Conservation (phyloP, 2,113 vertebrate genomes). For the Poeciliopsis prolifica region DNA sequence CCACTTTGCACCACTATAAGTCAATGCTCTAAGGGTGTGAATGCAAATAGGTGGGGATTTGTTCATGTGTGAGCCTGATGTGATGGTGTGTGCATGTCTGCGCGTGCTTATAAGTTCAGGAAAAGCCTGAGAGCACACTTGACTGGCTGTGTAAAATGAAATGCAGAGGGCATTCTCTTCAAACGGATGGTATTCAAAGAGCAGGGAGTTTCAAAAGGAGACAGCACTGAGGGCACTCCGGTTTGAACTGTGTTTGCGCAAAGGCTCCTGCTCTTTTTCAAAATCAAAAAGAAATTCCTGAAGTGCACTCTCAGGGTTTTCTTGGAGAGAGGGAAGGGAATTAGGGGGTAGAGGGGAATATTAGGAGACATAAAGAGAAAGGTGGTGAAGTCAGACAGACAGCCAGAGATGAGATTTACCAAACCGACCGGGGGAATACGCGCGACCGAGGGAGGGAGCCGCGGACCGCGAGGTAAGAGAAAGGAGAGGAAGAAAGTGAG, state of each 20-base stretch:
- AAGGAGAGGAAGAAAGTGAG: constrained; percentile 22
- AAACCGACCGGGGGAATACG: constrained; percentile 12
- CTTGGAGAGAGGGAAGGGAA: constrained; percentile 28
- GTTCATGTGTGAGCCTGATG: neutral
- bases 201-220: constrained; percentile 72
- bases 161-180: constrained; percentile 75
- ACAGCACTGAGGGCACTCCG: constrained; percentile 72
- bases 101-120: constrained; percentile 25
- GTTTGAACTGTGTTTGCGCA: constrained; percentile 77
- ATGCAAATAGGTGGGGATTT: neutral
- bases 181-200: constrained; percentile 75
- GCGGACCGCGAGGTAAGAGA: constrained; percentile 32
- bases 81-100: constrained; percentile 4
- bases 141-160: constrained; percentile 61
- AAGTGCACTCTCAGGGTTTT: constrained; percentile 58
- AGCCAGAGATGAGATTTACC: constrained; percentile 27
- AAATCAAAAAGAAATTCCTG: constrained; percentile 63
- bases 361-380: constrained; percentile 46
- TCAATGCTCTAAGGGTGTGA: constrained; percentile 2
- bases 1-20: constrained; percentile 7
- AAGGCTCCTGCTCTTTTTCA: constrained; percentile 48
- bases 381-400: constrained; percentile 28
- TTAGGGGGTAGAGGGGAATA: constrained; percentile 20
- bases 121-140: constrained; percentile 27
- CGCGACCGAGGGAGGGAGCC: constrained; percentile 12